Evolutionary conservation across 2,797 vertebrate genomes (phyloP).

Genomic region (Clamator glandarius): DNA sequence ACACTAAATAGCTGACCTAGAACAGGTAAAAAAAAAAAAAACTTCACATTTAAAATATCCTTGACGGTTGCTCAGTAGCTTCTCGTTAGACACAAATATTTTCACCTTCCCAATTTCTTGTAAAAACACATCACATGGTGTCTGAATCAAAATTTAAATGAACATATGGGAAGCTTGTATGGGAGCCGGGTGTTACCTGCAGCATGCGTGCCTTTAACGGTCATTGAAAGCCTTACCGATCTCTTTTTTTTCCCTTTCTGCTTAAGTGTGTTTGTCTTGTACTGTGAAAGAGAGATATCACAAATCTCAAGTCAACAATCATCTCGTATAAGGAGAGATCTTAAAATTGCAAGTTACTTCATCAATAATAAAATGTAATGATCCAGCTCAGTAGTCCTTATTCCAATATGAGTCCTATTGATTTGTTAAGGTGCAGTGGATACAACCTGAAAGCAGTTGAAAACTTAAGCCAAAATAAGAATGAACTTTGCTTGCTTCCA

Average conservation of each 20-base stretch:
- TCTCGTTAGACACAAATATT: not conserved
- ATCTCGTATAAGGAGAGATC: too few relatives aligned
- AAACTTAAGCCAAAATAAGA: not conserved
- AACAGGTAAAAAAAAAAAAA: not conserved
- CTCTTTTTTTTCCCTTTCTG: not conserved
- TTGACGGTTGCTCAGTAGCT: not conserved
- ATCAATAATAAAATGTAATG: not conserved
- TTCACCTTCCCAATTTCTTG: not conserved
- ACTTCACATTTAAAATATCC: not conserved
- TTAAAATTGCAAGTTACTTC: not conserved
- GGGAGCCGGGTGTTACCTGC: not conserved
- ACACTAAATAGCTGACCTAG: not conserved
- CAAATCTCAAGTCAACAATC: too few relatives aligned
- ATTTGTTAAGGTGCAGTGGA: not conserved
- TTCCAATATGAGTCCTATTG: not conserved
- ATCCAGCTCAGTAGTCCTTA: not conserved
- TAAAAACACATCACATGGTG: not conserved
- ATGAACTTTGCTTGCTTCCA: not conserved
- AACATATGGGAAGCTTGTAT: not conserved
- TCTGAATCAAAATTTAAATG: not conserved
- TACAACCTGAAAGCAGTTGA: not conserved
- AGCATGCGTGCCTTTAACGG: not conserved
- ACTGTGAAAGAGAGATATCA: too few relatives aligned
- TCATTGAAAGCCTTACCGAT: not conserved
- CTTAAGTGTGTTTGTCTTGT: not conserved